Conservation (phyloP, 2,888 invertebrate genomes). For the Drosophila flavopinicola region DNA sequence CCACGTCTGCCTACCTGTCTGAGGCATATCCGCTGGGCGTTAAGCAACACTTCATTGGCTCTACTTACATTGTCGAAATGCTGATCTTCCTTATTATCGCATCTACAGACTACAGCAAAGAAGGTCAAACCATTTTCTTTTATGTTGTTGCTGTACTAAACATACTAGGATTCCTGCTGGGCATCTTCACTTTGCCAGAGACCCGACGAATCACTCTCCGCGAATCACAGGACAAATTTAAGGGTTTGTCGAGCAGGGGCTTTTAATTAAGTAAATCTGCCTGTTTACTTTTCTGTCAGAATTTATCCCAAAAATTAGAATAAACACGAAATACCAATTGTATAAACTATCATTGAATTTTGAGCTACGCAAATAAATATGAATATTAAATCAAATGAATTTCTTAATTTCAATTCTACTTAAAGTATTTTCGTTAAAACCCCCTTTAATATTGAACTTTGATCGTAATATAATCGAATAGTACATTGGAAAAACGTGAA, state of each 20-base stretch:
- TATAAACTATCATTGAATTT: no score
- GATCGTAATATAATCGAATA: no score
- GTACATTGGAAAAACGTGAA: not conserved
- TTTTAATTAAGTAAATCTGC: slow-evolving; percentile 23
- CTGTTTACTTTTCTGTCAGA: not conserved
- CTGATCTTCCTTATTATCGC: slow-evolving; percentile 59
- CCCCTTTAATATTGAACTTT: no score
- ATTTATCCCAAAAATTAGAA: not conserved
- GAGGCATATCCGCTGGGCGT: slow-evolving; percentile 79
- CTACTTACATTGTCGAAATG: slow-evolving; percentile 60
- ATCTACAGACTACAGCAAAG: accelerated
- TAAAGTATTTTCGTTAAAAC: not conserved
- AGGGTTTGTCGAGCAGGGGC: slow-evolving; percentile 13
- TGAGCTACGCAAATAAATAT: no score
- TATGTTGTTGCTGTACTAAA: slow-evolving; percentile 58
- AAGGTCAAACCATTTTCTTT: slow-evolving; percentile 44
- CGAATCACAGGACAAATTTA: slow-evolving; percentile 66
- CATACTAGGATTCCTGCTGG: slow-evolving; percentile 49
- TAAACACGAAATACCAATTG: not conserved
- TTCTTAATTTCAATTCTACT: not conserved
- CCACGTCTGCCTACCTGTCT: slow-evolving; percentile 50
- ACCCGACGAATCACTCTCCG: slow-evolving; percentile 66
- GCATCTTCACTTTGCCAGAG: slow-evolving; percentile 69
- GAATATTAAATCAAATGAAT: not conserved
- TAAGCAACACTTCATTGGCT: slow-evolving; percentile 73